These are phyloP conservation scores for Gymnothorax reevesii DNA, from an alignment of 2,797 vertebrate genomes.

Conservation along the genomic window DNA sequence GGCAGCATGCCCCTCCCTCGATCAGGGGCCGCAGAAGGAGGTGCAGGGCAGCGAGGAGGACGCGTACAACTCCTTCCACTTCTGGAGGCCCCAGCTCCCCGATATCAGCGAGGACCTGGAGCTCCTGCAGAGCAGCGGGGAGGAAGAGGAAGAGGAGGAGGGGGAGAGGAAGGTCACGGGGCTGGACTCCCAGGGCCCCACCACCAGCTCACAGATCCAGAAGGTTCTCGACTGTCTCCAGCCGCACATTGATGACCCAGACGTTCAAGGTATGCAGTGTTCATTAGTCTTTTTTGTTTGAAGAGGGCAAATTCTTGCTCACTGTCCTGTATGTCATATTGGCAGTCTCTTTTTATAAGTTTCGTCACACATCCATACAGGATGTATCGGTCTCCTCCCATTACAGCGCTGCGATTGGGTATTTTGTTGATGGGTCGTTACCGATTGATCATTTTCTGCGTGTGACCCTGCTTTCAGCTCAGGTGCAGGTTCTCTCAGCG, in stretches of 20 bases:
- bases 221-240: conserved; percentile 87
- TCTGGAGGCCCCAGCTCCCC: conserved; percentile 85
- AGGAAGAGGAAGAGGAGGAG: conserved; percentile 52
- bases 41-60: conserved; percentile 68
- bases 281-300: background rate
- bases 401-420: background rate
- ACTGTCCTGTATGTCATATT: too few relatives aligned
- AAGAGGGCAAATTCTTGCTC: too few relatives aligned
- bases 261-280: conserved; percentile 80
- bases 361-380: too few relatives aligned
- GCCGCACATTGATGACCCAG: conserved; percentile 82
- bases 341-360: too few relatives aligned
- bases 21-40: conserved; percentile 58
- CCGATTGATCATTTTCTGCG: background rate
- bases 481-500: conserved; percentile 88
- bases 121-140: conserved; percentile 65
- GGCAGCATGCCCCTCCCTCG: conserved; percentile 32
- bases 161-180: conserved; percentile 37
- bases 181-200: conserved; percentile 57
- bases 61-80: conserved; percentile 81
- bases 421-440: background rate
- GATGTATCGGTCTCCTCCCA: too few relatives aligned
- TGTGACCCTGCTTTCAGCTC: conserved; percentile 66
- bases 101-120: conserved; percentile 86
- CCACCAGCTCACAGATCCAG: conserved; percentile 83